These are phyloP conservation scores for Pandemis heparana DNA, from an alignment of 2,888 invertebrate species.

Conservation along the genomic window DNA sequence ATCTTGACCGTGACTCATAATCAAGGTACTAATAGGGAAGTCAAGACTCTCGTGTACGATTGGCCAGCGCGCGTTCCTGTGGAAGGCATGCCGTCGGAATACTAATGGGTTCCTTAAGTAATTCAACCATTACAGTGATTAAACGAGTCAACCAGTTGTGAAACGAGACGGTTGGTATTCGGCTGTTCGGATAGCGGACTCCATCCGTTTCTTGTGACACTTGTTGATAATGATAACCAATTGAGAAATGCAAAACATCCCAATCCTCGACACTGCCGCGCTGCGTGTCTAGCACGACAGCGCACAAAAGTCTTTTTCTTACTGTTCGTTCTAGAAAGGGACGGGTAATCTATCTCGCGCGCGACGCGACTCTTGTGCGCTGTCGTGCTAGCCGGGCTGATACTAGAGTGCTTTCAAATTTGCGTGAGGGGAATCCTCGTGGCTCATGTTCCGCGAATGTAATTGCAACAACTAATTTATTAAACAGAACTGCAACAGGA, in stretches of 20 bases:
- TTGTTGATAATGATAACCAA: neutral
- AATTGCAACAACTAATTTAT: neutral
- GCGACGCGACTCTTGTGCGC: too few species aligned
- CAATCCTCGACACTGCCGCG: neutral
- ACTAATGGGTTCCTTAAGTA: conserved; percentile 30
- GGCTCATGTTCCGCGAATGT: neutral
- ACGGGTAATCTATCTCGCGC: too few species aligned
- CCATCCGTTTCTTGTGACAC: neutral
- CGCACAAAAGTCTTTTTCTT: too few species aligned
- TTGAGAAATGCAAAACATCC: neutral
- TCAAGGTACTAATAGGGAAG: conserved; percentile 60
- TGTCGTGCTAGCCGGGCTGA: too few species aligned
- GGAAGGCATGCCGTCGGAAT: conserved; percentile 27
- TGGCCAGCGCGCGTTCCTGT: conserved; percentile 35
- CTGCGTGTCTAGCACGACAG: too few species aligned
- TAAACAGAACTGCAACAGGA: conserved; percentile 23
- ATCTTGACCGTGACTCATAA: conserved; percentile 55
- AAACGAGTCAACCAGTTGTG: conserved; percentile 12
- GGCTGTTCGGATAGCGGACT: neutral
- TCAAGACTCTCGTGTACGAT: conserved; percentile 47
- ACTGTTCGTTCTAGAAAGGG: too few species aligned
- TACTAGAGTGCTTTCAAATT: neutral
- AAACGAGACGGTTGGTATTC: conserved; percentile 8
- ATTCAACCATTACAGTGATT: conserved; percentile 17
- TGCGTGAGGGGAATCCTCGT: conserved; percentile 15